phyloP scores from a whole-genome alignment of 2,113 vertebrate genomes.

The Clupea harengus region DNA sequence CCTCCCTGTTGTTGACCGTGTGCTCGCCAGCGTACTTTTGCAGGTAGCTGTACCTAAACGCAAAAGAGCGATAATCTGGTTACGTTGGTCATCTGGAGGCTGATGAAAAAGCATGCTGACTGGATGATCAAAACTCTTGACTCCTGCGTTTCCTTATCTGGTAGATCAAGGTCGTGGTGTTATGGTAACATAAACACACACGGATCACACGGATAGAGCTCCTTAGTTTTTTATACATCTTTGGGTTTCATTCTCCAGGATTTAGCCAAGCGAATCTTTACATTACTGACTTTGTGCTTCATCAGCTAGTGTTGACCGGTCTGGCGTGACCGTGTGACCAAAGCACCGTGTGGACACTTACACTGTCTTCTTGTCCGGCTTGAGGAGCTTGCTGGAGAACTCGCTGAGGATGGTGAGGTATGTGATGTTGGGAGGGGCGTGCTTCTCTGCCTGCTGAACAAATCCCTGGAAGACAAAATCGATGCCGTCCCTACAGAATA shows the following conservation, averaged over 20 bases:
- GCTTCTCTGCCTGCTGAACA: slow-evolving; percentile 61
- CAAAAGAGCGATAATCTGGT: background rate
- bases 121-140: too few species aligned
- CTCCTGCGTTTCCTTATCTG: too few species aligned
- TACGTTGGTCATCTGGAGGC: background rate
- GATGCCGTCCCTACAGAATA: slow-evolving; percentile 77
- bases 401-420: slow-evolving; percentile 85
- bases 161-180: too few species aligned
- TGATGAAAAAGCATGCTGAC: too few species aligned
- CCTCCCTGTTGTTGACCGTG: slow-evolving; percentile 67
- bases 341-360: slow-evolving; percentile 63
- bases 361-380: slow-evolving; percentile 88
- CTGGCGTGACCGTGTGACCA: background rate
- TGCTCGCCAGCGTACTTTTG: slow-evolving; percentile 75
- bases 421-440: slow-evolving; percentile 73
- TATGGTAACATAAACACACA: too few species aligned
- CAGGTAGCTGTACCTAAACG: slow-evolving; percentile 76
- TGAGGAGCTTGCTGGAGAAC: slow-evolving; percentile 88
- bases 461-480: slow-evolving; percentile 85
- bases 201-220: too few species aligned
- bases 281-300: background rate
- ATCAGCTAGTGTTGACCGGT: background rate
- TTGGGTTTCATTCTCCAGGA: too few species aligned
- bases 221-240: too few species aligned
- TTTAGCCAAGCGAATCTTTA: background rate